These are phyloP conservation scores for Latrodectus elegans DNA, from an alignment of 2,888 invertebrate species.

Conservation along the genomic window DNA sequence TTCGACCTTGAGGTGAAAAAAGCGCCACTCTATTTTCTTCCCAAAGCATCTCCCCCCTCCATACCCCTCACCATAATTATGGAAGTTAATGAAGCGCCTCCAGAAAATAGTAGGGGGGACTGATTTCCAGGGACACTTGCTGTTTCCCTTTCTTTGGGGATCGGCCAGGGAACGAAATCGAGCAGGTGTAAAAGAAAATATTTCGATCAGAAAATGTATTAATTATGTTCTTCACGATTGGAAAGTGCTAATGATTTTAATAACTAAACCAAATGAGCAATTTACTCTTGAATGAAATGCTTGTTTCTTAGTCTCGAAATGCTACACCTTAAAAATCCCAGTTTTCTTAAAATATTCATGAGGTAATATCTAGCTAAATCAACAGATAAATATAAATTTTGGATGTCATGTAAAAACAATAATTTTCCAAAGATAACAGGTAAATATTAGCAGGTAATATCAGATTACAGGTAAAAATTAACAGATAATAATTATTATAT, in stretches of 20 bases:
- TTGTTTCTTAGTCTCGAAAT: too few relatives aligned
- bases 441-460: too few relatives aligned
- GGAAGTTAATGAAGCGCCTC: conserved; percentile 41
- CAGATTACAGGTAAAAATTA: too few relatives aligned
- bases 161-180: background rate
- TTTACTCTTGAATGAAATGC: too few relatives aligned
- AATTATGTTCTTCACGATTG: conserved; percentile 25
- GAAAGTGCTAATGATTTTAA: background rate
- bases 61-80: conserved; percentile 25
- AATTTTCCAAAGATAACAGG: too few relatives aligned
- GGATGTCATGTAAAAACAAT: too few relatives aligned
- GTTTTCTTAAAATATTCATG: too few relatives aligned
- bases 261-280: too few relatives aligned
- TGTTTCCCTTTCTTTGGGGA: background rate
- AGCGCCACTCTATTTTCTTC: background rate
- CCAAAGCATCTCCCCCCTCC: background rate
- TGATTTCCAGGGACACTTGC: conserved; percentile 6
- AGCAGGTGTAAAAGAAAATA: conserved; percentile 35
- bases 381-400: too few relatives aligned
- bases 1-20: conserved; percentile 34
- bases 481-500: too few relatives aligned
- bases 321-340: too few relatives aligned
- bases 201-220: conserved; percentile 27
- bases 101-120: conserved; percentile 1
- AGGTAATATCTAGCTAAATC: too few relatives aligned